Evolutionary conservation across 2,797 vertebrate species (phyloP), one percentile per base, ranked within the genome.

Genomic region (Chiloscyllium punctatum): DNA sequence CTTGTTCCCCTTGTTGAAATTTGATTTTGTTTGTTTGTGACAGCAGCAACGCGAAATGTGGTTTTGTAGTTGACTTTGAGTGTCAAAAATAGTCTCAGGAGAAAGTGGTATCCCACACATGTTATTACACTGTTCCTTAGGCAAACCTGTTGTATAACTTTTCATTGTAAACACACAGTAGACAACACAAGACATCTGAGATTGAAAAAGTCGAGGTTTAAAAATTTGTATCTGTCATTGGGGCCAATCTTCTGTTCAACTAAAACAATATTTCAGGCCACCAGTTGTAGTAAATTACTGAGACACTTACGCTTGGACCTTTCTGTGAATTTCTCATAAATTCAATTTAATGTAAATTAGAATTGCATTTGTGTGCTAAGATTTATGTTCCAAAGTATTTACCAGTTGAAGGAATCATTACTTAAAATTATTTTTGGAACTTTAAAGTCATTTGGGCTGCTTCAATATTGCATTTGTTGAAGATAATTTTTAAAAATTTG

Each of bases 381-480:
- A 71, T 30, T 53, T 94, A 25, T 77, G 71, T 77, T 95, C 77
- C 77, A 95, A 95, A 57, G 71, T 95, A 95, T 51, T 95, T 95
- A 74, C 71, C 94, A 77, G 71, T 77, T 33, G 94, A 77, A 53
- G 94, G 48, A 95, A 95, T 77, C 94, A 95, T 95, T 95, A 74
- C 48, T 95, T 95, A 74, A 95, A 95, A 77, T 77, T 72, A 95
- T 95, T 57, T 77, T 77, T 57, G 71, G 48, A 30, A 92, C 71
- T 77, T 77, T 74, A 53, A 95, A 95, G 15, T 95, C 94, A 77
- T 95, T 30, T 95, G 68, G 94, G 72, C 77, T 74, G 71, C 48
- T 95, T 77, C 94, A 77, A 30, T 77, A 95, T 95, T 95, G 72
- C 48, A 95, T 95, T 95, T 95, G 71, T 95, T 15, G 42, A 57